These are phyloP conservation scores for Dromiciops gliroides DNA, from an alignment of 2,113 vertebrate genomes.

Conservation along the genomic window DNA sequence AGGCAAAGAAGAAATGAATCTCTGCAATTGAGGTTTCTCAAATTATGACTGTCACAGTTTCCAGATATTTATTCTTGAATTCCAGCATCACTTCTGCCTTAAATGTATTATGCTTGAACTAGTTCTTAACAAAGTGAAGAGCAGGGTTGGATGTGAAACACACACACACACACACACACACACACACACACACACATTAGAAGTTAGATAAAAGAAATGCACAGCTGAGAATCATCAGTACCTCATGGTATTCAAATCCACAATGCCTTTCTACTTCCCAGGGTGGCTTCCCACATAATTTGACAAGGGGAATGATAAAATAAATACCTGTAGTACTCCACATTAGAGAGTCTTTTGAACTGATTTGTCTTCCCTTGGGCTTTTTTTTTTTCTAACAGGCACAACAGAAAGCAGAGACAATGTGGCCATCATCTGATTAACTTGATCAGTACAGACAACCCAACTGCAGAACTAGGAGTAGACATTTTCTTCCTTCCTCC, in stretches of 20 bases:
- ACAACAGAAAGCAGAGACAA: not conserved
- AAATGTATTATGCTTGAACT: not conserved
- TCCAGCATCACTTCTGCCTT: not conserved
- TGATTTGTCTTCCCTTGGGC: not conserved
- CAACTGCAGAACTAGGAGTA: not conserved
- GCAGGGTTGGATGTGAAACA: not conserved
- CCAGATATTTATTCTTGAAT: not conserved
- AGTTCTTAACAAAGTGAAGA: constrained; percentile 1
- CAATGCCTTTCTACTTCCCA: not conserved
- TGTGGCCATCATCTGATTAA: not conserved
- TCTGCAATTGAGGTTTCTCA: not conserved
- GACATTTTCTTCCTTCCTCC: not conserved
- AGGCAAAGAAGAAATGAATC: not conserved
- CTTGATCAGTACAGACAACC: not conserved
- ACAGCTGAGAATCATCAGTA: not conserved
- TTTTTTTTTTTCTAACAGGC: not conserved
- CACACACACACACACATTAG: not conserved
- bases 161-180: no score
- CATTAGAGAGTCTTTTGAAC: not conserved
- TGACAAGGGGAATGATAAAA: not conserved
- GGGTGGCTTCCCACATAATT: no score
- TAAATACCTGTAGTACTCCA: not conserved
- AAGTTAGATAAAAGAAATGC: not conserved
- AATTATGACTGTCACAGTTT: not conserved
- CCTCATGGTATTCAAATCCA: not conserved